These are phyloP conservation scores for Pharmacophagus antenor DNA, from an alignment of 2,888 invertebrate species.

Conservation along the genomic window DNA sequence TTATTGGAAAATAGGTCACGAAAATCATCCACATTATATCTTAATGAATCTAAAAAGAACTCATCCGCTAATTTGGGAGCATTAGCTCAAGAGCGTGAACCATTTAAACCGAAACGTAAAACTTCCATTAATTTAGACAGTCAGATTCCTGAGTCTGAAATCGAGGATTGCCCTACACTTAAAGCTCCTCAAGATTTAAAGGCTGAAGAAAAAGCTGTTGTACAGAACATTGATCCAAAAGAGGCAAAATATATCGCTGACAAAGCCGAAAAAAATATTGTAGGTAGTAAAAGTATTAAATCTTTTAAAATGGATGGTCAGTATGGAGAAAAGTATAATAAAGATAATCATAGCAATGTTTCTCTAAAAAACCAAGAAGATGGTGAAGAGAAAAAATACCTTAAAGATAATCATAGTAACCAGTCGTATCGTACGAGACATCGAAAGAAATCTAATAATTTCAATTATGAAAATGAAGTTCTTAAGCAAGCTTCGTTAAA, in stretches of 20 bases:
- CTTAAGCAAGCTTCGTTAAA: conserved; percentile 78
- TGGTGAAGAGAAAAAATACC: conserved; percentile 65
- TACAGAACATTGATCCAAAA: conserved; percentile 66
- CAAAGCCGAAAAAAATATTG: conserved; percentile 63
- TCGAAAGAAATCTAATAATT: conserved; percentile 77
- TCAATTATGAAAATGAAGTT: conserved; percentile 82
- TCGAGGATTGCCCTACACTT: conserved; percentile 74
- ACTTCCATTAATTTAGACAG: conserved; percentile 60
- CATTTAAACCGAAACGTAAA: conserved; percentile 65
- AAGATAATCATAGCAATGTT: conserved; percentile 66
- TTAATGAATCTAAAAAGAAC: conserved; percentile 76
- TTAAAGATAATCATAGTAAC: conserved; percentile 73
- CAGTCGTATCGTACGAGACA: conserved; percentile 60
- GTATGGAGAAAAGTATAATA: conserved; percentile 65
- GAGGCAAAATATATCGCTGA: conserved; percentile 65
- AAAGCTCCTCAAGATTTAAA: conserved; percentile 77
- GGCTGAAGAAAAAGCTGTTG: conserved; percentile 73
- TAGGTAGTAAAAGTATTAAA: conserved; percentile 61
- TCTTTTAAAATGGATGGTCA: conserved; percentile 70
- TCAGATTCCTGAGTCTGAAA: conserved; percentile 74
- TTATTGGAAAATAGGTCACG: conserved; percentile 67
- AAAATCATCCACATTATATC: conserved; percentile 69
- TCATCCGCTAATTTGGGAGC: conserved; percentile 64
- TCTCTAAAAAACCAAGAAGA: conserved; percentile 67
- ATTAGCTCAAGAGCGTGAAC: conserved; percentile 58